Evolutionary conservation across 2,797 vertebrate genomes (phyloP).

Genomic region (Acipenser ruthenus): DNA sequence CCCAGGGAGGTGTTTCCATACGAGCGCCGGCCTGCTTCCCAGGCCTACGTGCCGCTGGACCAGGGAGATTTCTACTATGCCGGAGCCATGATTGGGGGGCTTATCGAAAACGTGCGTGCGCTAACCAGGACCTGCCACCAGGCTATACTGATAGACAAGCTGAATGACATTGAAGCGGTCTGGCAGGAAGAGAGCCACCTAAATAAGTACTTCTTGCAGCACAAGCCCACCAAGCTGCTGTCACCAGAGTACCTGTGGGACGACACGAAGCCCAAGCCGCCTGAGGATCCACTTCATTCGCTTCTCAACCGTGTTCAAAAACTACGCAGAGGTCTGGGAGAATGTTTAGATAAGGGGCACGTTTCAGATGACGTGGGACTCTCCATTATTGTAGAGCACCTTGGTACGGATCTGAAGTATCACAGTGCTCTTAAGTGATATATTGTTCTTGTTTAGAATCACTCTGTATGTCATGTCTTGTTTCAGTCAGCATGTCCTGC

Average conservation of each 20-base stretch:
- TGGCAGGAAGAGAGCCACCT: constrained; percentile 75
- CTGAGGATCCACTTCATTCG: constrained; percentile 38
- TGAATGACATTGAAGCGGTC: constrained; percentile 55
- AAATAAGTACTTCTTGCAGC: constrained; percentile 59
- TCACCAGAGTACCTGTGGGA: constrained; percentile 58
- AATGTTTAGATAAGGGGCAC: no score
- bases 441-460: no score
- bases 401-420: no score
- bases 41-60: constrained; percentile 47
- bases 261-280: constrained; percentile 28
- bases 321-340: constrained; percentile 21
- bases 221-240: constrained; percentile 59
- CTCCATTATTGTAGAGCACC: no score
- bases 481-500: no score
- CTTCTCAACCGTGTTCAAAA: constrained; percentile 38
- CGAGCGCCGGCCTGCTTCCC: constrained; percentile 47
- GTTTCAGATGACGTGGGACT: no score
- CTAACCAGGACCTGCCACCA: constrained; percentile 53
- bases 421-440: no score
- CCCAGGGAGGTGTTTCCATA: constrained; percentile 48
- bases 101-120: constrained; percentile 45
- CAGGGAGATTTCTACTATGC: constrained; percentile 69
- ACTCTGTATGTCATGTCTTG: no score
- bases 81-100: constrained; percentile 58
- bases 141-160: constrained; percentile 50